These are phyloP conservation scores for Cephus nigrinus DNA, from an alignment of 2,888 invertebrate genomes.

Conservation along the genomic window DNA sequence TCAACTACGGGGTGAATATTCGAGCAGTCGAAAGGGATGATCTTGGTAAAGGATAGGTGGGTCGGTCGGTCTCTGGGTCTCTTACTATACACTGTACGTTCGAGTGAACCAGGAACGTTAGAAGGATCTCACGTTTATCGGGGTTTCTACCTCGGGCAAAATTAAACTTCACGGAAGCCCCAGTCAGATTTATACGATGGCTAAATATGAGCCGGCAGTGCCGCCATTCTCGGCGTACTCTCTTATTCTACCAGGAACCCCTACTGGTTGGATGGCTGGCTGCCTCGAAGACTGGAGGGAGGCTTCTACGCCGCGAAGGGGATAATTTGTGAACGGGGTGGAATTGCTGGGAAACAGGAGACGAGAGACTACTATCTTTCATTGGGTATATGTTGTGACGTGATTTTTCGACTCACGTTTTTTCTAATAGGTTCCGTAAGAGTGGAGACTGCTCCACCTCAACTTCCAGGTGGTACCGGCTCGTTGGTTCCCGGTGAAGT, in stretches of 20 bases:
- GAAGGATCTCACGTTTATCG: not conserved
- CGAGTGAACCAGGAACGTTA: not conserved
- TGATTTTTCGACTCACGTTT: too few species aligned
- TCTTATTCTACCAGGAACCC: slow-evolving; percentile 5
- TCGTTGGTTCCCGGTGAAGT: too few species aligned
- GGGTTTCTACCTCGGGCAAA: slow-evolving; percentile 19
- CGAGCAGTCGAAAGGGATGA: not conserved
- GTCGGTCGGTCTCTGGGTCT: not conserved
- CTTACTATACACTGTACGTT: not conserved
- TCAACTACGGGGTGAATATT: not conserved
- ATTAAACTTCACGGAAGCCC: slow-evolving; percentile 35
- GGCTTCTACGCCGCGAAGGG: slow-evolving; percentile 24
- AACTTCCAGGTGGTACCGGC: too few species aligned
- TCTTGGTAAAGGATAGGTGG: not conserved
- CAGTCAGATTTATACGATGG: slow-evolving; percentile 40
- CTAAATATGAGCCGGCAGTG: slow-evolving; percentile 44
- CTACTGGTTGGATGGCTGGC: not conserved
- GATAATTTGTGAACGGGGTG: slow-evolving; percentile 44
- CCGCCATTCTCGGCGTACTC: slow-evolving; percentile 30
- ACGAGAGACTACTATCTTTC: slow-evolving; percentile 30
- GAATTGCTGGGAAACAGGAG: slow-evolving; percentile 44
- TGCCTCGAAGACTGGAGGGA: not conserved
- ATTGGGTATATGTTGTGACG: slow-evolving; percentile 1
- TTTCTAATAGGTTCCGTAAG: too few species aligned
- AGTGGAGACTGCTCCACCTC: too few species aligned